Percentiles rank a stretch among this genome's conserved stretches.
Conservation (phyloP, 1,140 invertebrate species). For the Philopotamus ludificatus region DNA sequence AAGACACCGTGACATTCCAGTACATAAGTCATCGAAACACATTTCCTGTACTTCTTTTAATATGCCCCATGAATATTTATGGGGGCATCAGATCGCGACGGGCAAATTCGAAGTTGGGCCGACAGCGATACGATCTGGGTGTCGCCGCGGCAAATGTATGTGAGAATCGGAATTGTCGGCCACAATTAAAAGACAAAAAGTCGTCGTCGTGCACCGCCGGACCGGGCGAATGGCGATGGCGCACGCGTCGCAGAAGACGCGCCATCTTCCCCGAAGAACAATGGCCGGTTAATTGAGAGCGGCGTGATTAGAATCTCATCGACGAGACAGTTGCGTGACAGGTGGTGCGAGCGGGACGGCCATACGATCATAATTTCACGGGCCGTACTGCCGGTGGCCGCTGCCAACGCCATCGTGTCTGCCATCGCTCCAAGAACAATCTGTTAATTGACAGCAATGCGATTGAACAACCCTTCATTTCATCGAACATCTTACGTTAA, state of each 20-base stretch:
- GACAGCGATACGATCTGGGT: constrained; percentile 21
- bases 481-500: no score
- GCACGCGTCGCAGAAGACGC: not conserved
- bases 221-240: not conserved
- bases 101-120: constrained; percentile 24
- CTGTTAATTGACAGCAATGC: no score
- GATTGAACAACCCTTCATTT: no score
- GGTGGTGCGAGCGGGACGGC: no score
- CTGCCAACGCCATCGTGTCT: no score
- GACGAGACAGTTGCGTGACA: no score
- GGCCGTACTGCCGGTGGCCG: no score
- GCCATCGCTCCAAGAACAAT: no score
- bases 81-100: constrained; percentile 22
- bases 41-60: constrained; percentile 21
- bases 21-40: constrained; percentile 28
- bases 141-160: constrained; percentile 23
- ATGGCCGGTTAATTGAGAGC: no score
- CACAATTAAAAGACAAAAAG: constrained; percentile 32
- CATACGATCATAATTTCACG: no score
- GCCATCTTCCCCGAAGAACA: no score
- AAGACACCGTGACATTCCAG: constrained; percentile 28
- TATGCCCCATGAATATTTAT: constrained; percentile 30
- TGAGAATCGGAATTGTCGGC: constrained; percentile 21
- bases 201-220: constrained; percentile 19
- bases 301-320: no score